Conservation (phyloP, 2,888 invertebrate genomes). For the Hermaeophaga mercurialis region DNA sequence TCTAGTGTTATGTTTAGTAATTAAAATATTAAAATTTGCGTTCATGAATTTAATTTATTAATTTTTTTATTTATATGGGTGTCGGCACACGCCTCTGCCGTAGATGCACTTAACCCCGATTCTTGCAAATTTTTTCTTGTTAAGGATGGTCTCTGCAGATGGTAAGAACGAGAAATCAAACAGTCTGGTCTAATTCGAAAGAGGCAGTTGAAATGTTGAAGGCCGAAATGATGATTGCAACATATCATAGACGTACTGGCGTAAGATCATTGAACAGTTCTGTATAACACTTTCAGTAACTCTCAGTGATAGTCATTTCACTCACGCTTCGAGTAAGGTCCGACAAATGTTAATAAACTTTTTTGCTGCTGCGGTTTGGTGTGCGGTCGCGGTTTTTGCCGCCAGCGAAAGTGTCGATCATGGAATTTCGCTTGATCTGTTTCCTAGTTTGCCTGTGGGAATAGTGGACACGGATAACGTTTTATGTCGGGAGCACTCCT, state of each 20-base stretch:
- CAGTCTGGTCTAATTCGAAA: conserved; percentile 10
- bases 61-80: no score
- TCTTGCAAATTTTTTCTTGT: neutral
- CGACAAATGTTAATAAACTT: conserved; percentile 33
- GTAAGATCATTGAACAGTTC: conserved; percentile 30
- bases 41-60: no score
- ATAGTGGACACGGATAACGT: conserved; percentile 42
- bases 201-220: conserved; percentile 28
- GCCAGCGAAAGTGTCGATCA: conserved; percentile 3
- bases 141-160: neutral
- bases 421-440: conserved; percentile 35
- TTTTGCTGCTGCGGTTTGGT: conserved; percentile 31
- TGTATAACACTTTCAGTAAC: conserved; percentile 37
- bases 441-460: conserved; percentile 46
- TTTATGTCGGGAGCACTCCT: conserved; percentile 46
- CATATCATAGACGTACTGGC: conserved; percentile 21
- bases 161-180: neutral
- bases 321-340: conserved; percentile 28
- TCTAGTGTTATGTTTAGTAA: no score
- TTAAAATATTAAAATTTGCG: no score
- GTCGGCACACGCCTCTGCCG: no score
- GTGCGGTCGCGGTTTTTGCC: conserved; percentile 27
- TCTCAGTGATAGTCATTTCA: conserved; percentile 37
- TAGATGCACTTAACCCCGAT: conserved; percentile 7
- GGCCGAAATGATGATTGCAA: conserved; percentile 29